phyloP scores from a whole-genome alignment of 2,888 invertebrate species.

The Ophion slaviceki region DNA sequence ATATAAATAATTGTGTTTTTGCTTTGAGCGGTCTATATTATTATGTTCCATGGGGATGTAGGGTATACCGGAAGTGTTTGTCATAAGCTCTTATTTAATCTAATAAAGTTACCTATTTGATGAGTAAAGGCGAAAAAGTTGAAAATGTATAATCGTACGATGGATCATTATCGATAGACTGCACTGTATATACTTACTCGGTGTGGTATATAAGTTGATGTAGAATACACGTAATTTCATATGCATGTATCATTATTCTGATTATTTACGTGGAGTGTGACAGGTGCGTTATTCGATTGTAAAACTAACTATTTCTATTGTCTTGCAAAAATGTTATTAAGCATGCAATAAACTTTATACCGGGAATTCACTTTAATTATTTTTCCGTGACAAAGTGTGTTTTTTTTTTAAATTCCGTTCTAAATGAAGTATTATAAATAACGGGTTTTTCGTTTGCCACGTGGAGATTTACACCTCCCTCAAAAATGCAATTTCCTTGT shows the following conservation, averaged over 20 bases:
- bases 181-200: no score
- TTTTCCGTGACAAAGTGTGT: neutral
- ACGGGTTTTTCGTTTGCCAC: neutral
- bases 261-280: neutral
- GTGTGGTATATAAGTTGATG: neutral
- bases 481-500: neutral
- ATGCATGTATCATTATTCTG: neutral
- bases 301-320: neutral
- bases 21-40: no score
- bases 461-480: neutral
- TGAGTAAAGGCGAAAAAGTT: no score
- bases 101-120: no score
- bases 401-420: no score
- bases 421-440: neutral
- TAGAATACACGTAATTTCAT: neutral
- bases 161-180: neutral
- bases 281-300: conserved; percentile 13
- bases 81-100: no score
- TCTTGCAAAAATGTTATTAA: neutral
- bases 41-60: no score
- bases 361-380: neutral
- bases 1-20: no score
- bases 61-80: no score
- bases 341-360: conserved; percentile 4
- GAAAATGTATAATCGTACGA: no score